phyloP scores from a whole-genome alignment of 2,113 vertebrate species.

The Platanista minor region DNA sequence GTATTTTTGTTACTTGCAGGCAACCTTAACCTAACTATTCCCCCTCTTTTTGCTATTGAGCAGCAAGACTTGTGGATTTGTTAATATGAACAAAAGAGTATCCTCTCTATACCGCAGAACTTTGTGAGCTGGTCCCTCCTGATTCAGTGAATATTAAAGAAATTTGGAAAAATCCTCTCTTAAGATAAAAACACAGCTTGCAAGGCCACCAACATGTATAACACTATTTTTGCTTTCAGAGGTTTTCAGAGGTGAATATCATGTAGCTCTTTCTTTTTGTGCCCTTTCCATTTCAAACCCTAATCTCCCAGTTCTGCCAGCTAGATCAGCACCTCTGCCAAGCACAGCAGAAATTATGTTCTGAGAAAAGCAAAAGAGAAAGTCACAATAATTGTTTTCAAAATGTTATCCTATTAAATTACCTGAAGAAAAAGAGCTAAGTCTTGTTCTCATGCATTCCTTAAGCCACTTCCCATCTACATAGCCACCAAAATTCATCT shows the following conservation, averaged over 20 bases:
- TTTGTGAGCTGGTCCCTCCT: neutral
- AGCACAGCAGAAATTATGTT: neutral
- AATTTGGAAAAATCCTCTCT: neutral
- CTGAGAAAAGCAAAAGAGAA: slow-evolving; percentile 15
- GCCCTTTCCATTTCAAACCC: neutral
- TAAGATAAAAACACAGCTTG: neutral
- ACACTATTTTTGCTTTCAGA: neutral
- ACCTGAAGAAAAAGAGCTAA: neutral
- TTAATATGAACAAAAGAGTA: neutral
- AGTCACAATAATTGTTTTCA: neutral
- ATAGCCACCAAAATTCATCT: neutral
- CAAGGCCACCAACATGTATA: neutral
- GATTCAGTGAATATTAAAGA: neutral
- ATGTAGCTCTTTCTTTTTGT: neutral
- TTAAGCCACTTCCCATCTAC: neutral
- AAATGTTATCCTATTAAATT: neutral
- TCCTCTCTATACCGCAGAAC: neutral
- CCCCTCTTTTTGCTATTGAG: neutral
- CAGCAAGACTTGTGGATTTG: neutral
- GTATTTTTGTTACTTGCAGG: neutral
- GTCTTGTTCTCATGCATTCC: neutral
- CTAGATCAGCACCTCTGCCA: neutral
- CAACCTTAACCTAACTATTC: neutral
- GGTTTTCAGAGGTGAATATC: neutral
- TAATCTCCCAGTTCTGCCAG: neutral